Base-by-base conservation (phyloP, 2,113 vertebrate species). In the Tichodroma muraria region DNA sequence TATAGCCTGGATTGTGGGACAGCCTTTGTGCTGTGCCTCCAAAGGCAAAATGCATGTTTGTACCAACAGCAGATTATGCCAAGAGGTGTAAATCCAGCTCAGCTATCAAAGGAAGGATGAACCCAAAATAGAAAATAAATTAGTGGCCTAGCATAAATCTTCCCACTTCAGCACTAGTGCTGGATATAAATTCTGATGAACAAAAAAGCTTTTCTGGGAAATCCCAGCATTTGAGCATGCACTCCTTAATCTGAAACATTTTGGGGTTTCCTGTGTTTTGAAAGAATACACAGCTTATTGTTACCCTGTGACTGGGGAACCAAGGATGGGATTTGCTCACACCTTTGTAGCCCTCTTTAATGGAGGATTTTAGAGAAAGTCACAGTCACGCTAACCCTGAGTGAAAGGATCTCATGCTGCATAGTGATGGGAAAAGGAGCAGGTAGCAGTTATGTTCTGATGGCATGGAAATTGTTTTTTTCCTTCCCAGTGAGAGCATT, bases 1-100 rank as follows among this genome's bases (percentile, higher is more conserved):
- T 85, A 76, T 27, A 60, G 56, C 88, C 63, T 57, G 82, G 31
- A n/a, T 42, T 85, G 85, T 44, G 50, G 54, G 42, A 47, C 45
- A 85, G 81, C 37, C 75, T 91, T 88, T 89, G 75, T 85, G 66
- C 37, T 88, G 1, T 63, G 53, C 31, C 38, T 89, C 50, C 79
- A 65, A 65, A 42, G 86, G 73, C 66, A 88, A 76, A 94, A 88
- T 80, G 59, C 50, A 35, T 63, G 87, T 75, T 77, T 69, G 68
- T 88, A 88, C 59, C 59, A 42, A 80, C 90, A 80, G 63, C 71
- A 90, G 85, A 93, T 95, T 96, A 93, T 47, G 83, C 31, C 79
- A 42, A 73, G 88, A 94, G 90, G 92, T 93, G 92, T 73, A 96
- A 96, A 96, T 96, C 93, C 85, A 90, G 85, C 76, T 95, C 81